Evolutionary conservation across 2,113 vertebrate species (phyloP).

Genomic region (Protomyctophum bolini): DNA sequence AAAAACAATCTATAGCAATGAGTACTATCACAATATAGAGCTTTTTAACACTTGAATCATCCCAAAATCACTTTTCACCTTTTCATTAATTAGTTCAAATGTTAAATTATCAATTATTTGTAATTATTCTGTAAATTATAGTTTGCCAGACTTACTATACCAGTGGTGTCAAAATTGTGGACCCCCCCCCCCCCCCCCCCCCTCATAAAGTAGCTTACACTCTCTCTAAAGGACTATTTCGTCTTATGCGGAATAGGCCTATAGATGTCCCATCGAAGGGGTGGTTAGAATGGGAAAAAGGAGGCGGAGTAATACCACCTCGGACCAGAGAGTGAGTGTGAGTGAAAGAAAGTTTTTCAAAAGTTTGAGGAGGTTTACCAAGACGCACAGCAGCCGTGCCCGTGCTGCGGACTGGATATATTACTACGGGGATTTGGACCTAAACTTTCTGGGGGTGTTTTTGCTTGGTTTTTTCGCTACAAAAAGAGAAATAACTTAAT

Average conservation of each 20-base stretch:
- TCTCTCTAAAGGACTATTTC: conserved; percentile 25
- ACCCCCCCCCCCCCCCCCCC: too few species aligned
- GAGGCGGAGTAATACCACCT: conserved; percentile 72
- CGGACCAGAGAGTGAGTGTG: conserved; percentile 57
- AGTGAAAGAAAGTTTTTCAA: conserved; percentile 70
- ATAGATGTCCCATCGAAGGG: not conserved
- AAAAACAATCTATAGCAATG: too few species aligned
- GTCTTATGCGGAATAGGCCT: conserved; percentile 51
- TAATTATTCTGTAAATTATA: too few species aligned
- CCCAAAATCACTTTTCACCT: too few species aligned
- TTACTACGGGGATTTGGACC: conserved; percentile 61
- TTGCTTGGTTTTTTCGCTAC: conserved; percentile 14
- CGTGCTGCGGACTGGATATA: conserved; percentile 73
- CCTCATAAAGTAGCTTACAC: too few species aligned
- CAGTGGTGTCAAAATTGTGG: too few species aligned
- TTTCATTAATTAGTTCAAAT: too few species aligned
- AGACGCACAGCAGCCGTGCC: conserved; percentile 74
- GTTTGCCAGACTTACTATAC: too few species aligned
- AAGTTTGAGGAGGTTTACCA: conserved; percentile 73
- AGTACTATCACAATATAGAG: too few species aligned
- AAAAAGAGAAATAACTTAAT: conserved; percentile 52
- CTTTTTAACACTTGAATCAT: too few species aligned
- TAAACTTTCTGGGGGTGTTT: conserved; percentile 43
- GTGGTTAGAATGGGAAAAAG: not conserved
- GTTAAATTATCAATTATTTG: too few species aligned